These are phyloP conservation scores for Hylia prasina DNA, from an alignment of 2,113 vertebrate species.

Conservation along the genomic window DNA sequence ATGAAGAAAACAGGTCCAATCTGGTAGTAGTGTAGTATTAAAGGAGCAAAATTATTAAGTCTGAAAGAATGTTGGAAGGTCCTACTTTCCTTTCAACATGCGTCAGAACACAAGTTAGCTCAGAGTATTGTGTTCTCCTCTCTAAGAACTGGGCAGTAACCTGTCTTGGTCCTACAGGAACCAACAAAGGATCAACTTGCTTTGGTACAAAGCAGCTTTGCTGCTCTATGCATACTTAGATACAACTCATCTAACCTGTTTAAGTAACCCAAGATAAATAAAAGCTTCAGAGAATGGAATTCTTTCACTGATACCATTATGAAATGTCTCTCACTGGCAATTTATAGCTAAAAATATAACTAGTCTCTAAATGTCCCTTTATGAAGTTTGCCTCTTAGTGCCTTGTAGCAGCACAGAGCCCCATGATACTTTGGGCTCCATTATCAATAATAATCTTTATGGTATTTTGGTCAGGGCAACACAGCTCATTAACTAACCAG, in stretches of 20 bases:
- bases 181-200: rapidly evolving
- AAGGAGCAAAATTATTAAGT: background rate
- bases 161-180: background rate
- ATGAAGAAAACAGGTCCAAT: background rate
- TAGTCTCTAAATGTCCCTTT: background rate
- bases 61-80: background rate
- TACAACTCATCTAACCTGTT: background rate
- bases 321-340: background rate
- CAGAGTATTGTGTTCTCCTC: background rate
- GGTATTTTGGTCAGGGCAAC: background rate
- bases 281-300: background rate
- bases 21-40: background rate
- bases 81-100: background rate
- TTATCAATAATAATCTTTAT: background rate
- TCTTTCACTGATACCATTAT: background rate
- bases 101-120: background rate
- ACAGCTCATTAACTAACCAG: background rate
- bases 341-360: background rate
- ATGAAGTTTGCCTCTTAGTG: background rate
- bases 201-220: background rate
- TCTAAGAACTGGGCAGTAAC: background rate
- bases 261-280: background rate
- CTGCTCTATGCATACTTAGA: background rate
- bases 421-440: background rate
- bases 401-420: background rate